Percentiles rank a stretch among this genome's conserved stretches.
phyloP scores from a whole-genome alignment of 1,140 invertebrate genomes.

The Mamestra configurata region DNA sequence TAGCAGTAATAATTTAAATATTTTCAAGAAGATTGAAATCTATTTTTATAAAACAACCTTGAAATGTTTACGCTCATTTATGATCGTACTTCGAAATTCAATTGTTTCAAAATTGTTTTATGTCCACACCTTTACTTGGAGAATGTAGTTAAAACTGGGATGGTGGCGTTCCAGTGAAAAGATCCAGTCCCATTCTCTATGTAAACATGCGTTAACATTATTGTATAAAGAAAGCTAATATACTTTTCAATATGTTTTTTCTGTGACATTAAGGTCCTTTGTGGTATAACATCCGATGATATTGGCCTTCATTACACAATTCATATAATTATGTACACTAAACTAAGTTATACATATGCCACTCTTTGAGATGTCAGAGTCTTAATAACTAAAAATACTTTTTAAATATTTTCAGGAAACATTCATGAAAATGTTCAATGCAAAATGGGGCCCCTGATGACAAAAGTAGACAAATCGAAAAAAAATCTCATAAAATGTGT shows the following conservation, averaged over 20 bases:
- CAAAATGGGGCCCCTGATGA: too few relatives aligned
- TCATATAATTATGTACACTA: background rate
- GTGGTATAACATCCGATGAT: background rate
- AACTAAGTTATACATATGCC: background rate
- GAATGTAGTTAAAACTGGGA: background rate
- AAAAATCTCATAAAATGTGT: too few relatives aligned
- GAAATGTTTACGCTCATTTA: background rate
- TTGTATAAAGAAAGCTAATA: too few relatives aligned
- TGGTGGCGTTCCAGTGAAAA: too few relatives aligned
- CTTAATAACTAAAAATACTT: background rate
- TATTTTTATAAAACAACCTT: slow-evolving; percentile 29
- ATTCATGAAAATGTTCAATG: background rate
- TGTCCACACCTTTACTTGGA: background rate
- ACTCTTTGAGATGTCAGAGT: background rate
- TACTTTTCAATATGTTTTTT: too few relatives aligned
- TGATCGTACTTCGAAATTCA: background rate
- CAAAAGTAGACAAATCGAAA: too few relatives aligned
- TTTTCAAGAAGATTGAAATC: slow-evolving; percentile 15
- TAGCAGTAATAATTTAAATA: slow-evolving; percentile 20
- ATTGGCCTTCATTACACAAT: background rate
- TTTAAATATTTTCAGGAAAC: background rate
- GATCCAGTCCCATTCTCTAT: background rate
- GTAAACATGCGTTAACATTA: too few relatives aligned
- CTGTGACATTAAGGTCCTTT: too few relatives aligned
- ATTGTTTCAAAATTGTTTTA: slow-evolving; percentile 17